Percentiles rank a stretch among this genome's conserved stretches.
Evolutionary conservation across 2,888 invertebrate species (phyloP).

Genomic region (Tetragonula carbonaria): DNA sequence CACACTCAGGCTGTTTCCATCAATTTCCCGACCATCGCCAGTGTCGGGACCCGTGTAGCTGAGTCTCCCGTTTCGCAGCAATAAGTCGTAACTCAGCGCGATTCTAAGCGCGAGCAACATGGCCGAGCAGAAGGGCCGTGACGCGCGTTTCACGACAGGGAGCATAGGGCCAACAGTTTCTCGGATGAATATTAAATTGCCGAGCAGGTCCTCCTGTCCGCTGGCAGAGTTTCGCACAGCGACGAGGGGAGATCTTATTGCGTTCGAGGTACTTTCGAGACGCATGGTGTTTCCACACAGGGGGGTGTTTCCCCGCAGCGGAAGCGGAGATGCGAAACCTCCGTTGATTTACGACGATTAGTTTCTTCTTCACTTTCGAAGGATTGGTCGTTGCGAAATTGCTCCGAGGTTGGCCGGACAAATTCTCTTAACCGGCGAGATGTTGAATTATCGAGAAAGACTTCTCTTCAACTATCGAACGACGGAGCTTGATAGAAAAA

Average conservation of each 20-base stretch:
- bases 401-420: not conserved
- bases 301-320: not conserved
- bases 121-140: not conserved
- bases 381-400: not conserved
- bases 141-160: conserved; percentile 35
- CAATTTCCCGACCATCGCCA: conserved; percentile 54
- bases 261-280: not conserved
- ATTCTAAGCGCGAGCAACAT: not conserved
- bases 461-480: no score
- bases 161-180: not conserved
- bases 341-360: not conserved
- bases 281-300: not conserved
- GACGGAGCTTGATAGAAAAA: no score
- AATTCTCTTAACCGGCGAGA: no score
- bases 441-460: no score
- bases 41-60: not conserved
- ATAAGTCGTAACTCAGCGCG: conserved; percentile 56
- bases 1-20: conserved; percentile 58
- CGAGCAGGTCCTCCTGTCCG: not conserved
- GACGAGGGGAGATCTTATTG: not conserved
- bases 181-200: conserved; percentile 35
- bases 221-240: not conserved
- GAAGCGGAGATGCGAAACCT: not conserved
- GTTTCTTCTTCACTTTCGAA: not conserved
- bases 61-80: conserved; percentile 28